Base-by-base conservation (phyloP, 2,888 invertebrate species). In the Bedellia somnulentella region DNA sequence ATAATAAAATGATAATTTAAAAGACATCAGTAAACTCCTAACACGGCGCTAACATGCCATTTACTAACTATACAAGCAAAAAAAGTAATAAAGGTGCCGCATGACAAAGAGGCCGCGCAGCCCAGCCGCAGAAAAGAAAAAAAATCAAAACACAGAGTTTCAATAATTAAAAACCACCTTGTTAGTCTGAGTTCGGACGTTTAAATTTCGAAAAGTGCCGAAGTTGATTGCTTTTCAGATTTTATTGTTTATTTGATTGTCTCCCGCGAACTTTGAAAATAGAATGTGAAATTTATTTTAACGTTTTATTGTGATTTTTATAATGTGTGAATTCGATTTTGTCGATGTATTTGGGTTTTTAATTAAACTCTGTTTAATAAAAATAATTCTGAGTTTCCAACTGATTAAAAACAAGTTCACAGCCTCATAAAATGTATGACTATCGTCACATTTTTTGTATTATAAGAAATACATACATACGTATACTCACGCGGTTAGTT, bases 121-220 rank as follows among this genome's bases (percentile, higher is more conserved):
- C 40, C 38, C 35, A 26, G 23, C 33, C 8, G 13, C 15, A 34
- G 46, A 54, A 60, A 63, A 54, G 66, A 63, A 64, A 59, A 47
- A 45, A 63, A 63, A 70, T 70, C 67, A 67, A 68, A 67, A 62
- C 59, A 52, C 58, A 52, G 60, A 53, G 56, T 64, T 60, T 58
- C 54, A 57, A 63, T 70, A 68, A 68, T 70, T 68, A 70, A 67
- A 66, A 64, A 52, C 57, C 58, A 61, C 64, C 71, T 70, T 61
- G 70, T 70, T 70, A 71, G 63, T 41, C 43, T 42, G 47, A 37
- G 40, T 37, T 52, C 51, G 24, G 46, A 53, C 52, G 59, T 52
- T 61, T 63, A 59, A 60, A 42, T 36, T 39, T 42, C 37, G 40
- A 55, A 57, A 54, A 51, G 56, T 60, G 59, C 54, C 46, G 45